Conservation (phyloP, 2,888 invertebrate species). For the Drosophila parthenogenetica region DNA sequence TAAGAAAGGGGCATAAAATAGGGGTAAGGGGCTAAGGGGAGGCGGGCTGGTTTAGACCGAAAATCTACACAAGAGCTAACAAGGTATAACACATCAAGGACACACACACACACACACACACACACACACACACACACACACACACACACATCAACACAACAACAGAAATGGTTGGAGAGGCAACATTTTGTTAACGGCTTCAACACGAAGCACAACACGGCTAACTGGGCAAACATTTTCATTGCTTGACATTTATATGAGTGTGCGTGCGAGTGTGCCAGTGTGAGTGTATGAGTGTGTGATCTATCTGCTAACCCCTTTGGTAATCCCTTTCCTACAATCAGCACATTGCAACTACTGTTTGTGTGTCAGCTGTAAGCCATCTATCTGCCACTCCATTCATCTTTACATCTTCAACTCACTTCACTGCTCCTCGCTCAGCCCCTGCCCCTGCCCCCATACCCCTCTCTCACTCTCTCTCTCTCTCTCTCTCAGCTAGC, state of each 20-base stretch:
- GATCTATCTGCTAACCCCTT: conserved; percentile 1
- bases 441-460: no score
- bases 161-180: conserved; percentile 11
- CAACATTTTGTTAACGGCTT: conserved; percentile 72
- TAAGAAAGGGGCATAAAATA: background rate
- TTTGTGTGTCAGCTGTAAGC: conserved; percentile 31
- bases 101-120: conserved; percentile 9
- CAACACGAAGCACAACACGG: conserved; percentile 60
- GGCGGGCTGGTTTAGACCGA: conserved; percentile 9
- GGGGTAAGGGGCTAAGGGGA: background rate
- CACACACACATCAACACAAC: background rate
- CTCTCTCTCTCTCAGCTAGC: background rate
- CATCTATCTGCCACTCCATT: conserved; percentile 60
- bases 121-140: background rate
- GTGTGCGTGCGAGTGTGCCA: conserved; percentile 12
- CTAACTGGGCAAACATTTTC: conserved; percentile 74
- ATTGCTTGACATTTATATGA: conserved; percentile 71
- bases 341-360: conserved; percentile 10
- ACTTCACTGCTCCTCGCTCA: background rate
- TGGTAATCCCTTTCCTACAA: background rate
- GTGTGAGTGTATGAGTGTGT: background rate
- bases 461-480: background rate
- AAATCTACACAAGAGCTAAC: conserved; percentile 71
- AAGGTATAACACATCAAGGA: conserved; percentile 69
- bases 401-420: conserved; percentile 42